phyloP scores from a whole-genome alignment of 2,113 vertebrate species.

The Accipiter cooperii region DNA sequence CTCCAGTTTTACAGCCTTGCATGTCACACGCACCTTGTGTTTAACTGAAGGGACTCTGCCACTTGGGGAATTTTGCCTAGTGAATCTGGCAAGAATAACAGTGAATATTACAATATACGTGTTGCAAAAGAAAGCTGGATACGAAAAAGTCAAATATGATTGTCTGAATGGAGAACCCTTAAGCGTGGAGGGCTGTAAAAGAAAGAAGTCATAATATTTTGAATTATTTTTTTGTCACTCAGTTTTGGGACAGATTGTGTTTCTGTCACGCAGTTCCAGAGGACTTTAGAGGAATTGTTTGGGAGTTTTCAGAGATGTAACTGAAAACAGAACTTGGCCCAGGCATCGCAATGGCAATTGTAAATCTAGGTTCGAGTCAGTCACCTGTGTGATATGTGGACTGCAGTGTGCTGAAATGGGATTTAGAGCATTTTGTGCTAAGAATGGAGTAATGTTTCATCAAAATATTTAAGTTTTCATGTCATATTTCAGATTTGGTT shows the following conservation, averaged over 20 bases:
- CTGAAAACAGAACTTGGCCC: neutral
- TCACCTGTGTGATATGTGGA: neutral
- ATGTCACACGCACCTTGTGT: neutral
- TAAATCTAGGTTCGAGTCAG: neutral
- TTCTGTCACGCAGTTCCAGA: neutral
- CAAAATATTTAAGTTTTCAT: neutral
- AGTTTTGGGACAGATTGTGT: neutral
- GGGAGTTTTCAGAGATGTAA: neutral
- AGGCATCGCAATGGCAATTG: neutral
- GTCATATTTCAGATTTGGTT: neutral
- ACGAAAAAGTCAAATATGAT: neutral
- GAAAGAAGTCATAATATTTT: neutral
- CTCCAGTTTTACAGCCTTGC: neutral
- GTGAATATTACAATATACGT: neutral
- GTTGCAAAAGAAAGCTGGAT: neutral
- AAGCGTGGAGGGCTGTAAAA: neutral
- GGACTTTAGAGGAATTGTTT: neutral
- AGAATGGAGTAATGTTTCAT: neutral
- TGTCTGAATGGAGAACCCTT: neutral
- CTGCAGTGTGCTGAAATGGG: neutral
- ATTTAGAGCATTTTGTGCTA: neutral
- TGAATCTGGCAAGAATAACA: neutral
- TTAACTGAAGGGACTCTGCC: constrained; percentile 8
- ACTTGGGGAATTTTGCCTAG: constrained; percentile 1
- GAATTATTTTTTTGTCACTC: neutral